These are phyloP conservation scores for Alectoris magna DNA, from an alignment of 2,797 vertebrate species.

Conservation along the genomic window DNA sequence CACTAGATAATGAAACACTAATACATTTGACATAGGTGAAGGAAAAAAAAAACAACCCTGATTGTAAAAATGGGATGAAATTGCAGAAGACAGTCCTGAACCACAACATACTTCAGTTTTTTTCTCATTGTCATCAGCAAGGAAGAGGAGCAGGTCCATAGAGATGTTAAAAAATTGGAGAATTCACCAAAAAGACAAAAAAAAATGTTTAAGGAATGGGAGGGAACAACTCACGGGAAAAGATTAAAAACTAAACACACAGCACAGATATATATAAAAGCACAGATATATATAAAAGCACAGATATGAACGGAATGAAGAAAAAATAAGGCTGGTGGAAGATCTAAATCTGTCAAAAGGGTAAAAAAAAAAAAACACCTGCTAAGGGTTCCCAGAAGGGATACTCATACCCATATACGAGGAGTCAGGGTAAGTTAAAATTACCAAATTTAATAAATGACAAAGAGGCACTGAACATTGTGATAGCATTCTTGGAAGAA, in stretches of 20 bases:
- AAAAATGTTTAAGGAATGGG: background rate
- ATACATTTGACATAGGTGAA: background rate
- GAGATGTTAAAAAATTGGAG: background rate
- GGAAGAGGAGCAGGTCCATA: background rate
- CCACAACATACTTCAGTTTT: background rate
- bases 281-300: background rate
- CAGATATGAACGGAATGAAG: background rate
- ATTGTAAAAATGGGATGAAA: background rate
- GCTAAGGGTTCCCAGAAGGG: background rate
- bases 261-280: background rate
- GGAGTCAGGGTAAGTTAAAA: background rate
- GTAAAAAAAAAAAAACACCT: background rate
- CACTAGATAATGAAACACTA: background rate
- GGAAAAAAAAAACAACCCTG: background rate
- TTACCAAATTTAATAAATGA: background rate
- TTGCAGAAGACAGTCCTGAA: background rate
- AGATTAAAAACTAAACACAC: background rate
- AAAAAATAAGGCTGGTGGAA: background rate
- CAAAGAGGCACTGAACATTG: background rate
- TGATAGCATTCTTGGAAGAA: background rate
- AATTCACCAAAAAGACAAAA: background rate
- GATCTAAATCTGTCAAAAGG: background rate
- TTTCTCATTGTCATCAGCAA: background rate
- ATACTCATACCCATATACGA: background rate
- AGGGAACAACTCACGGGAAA: background rate